phyloP scores from a whole-genome alignment of 2,888 invertebrate species.

The Caenorhabditis drosophilae region DNA sequence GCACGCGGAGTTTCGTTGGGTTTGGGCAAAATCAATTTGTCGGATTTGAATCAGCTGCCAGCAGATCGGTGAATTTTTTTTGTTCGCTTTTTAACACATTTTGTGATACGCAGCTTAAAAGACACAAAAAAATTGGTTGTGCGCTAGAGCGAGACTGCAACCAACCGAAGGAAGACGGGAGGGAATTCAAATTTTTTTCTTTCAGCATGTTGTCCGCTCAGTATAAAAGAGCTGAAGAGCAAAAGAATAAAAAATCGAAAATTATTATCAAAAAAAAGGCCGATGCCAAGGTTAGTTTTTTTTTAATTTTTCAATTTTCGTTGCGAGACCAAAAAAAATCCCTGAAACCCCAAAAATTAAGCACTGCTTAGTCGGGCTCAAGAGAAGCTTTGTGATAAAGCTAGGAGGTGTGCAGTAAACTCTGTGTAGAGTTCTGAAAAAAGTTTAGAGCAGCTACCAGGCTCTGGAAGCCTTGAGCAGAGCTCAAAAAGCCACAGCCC shows the following conservation, averaged over 20 bases:
- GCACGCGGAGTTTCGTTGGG: conserved; percentile 67
- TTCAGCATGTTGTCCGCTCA: conserved; percentile 34
- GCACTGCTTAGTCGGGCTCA: neutral
- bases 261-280: conserved; percentile 66
- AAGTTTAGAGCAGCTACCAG: too few species aligned
- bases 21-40: conserved; percentile 67
- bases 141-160: too few species aligned
- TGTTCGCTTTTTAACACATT: too few species aligned
- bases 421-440: too few species aligned
- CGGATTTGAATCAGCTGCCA: conserved; percentile 62
- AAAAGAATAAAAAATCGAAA: conserved; percentile 54
- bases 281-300: conserved; percentile 61
- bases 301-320: too few species aligned
- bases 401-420: too few species aligned
- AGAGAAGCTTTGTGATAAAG: too few species aligned
- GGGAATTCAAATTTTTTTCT: neutral
- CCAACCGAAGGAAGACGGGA: too few species aligned
- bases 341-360: neutral
- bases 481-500: too few species aligned
- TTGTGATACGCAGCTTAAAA: too few species aligned
- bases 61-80: conserved; percentile 25
- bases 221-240: conserved; percentile 30
- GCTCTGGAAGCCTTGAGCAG: too few species aligned
- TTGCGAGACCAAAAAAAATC: neutral
- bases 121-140: too few species aligned